Evolutionary conservation across 2,113 vertebrate species (phyloP), one percentile per base, ranked within the genome.

Genomic region (Azemiops feae): DNA sequence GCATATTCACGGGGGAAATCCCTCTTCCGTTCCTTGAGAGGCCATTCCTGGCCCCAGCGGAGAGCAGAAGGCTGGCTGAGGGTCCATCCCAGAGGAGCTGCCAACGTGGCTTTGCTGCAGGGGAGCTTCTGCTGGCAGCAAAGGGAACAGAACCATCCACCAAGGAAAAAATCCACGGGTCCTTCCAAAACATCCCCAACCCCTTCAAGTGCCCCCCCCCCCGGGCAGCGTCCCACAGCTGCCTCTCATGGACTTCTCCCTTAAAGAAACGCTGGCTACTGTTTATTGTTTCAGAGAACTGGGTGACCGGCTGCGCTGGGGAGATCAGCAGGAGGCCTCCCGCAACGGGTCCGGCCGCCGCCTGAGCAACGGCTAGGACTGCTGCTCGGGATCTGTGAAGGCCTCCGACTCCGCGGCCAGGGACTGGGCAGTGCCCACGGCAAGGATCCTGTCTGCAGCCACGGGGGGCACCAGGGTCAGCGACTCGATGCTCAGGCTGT

Each of bases 381-480:
- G 57, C 95, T 54, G 89, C 57, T 94, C 81, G 0, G 52, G 88
- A 14, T 94, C 92, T 58, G 95, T 57, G 91, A 94, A 85, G 10
- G 43, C 87, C 5, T 95, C 27, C 52, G 97, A 92, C 2, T 96
- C 97, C 2, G 95, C 0, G 25, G 97, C 94, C 8, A 96, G 69
- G 4, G 93, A 97, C 14, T 96, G 92, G 43, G 95, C 18, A 92
- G 92, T 93, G 0, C 96, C 57, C 50, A 98, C 96, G 45, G 95
- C 87, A 27, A 95, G 98, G 60, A 99, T 98, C 95, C 98, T 98
- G 14, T 98, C 97, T 0, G 98, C 97, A 95, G 99, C 98, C 0
- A 99, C 97, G 0, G 99, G 99, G 0, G 99, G 99, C 88, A 99
- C 96, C 81, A 99, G 97, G 0, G 99, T 99, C 55, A 99, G 98